Evolutionary conservation across 37 sponge, comb jelly and placozoan species (phyloP).

Genomic region (Aplysina aerophoba): DNA sequence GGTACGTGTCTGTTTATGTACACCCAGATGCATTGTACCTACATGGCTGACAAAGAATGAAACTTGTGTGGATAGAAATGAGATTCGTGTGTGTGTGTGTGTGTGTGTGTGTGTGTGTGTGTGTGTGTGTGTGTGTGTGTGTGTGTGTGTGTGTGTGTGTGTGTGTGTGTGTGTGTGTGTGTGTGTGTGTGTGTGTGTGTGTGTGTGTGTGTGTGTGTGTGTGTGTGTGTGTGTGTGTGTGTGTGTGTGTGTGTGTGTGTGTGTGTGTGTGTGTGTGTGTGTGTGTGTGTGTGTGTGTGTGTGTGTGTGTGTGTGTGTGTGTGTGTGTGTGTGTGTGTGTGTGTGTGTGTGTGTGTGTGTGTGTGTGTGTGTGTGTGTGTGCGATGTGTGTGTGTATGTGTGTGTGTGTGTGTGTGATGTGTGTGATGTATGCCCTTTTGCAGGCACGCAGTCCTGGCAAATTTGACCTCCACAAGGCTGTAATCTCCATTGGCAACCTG

Average conservation of each 20-base stretch:
- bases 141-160: constrained; percentile 1
- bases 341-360: no score
- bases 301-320: constrained; percentile 22
- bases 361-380: constrained; percentile 11
- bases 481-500: not conserved
- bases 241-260: constrained; percentile 23
- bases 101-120: constrained; percentile 14
- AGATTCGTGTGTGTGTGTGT: not conserved
- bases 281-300: constrained; percentile 27
- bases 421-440: not conserved
- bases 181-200: constrained; percentile 22
- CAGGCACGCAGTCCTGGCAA: not conserved
- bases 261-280: not conserved
- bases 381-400: no score
- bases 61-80: no score
- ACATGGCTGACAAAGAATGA: no score
- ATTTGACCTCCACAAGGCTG: not conserved
- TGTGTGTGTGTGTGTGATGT: constrained; percentile 6
- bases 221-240: constrained; percentile 19
- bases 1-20: no score
- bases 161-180: constrained; percentile 15
- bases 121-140: constrained; percentile 12
- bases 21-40: no score
- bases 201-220: constrained; percentile 30
- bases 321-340: no score